These are phyloP conservation scores for Drosophila merina DNA, from an alignment of 2,888 invertebrate genomes.

Conservation along the genomic window DNA sequence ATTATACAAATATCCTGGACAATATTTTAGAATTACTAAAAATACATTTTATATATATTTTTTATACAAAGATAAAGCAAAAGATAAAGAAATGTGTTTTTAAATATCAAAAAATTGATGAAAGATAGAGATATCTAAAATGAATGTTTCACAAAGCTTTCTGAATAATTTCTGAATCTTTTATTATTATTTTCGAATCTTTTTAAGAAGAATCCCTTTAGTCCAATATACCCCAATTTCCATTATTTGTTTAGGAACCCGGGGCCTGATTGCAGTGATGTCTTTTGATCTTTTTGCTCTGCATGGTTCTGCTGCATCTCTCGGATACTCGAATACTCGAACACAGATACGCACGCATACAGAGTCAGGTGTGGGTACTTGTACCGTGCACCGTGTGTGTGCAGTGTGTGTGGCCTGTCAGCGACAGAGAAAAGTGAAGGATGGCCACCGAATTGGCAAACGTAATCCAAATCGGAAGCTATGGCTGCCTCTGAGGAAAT, in stretches of 20 bases:
- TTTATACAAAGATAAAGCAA: too few relatives aligned
- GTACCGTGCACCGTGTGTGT: background rate
- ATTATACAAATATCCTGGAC: constrained; percentile 10
- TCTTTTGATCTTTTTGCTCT: constrained; percentile 70
- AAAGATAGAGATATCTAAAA: too few relatives aligned
- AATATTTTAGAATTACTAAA: too few relatives aligned
- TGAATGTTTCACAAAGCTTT: too few relatives aligned
- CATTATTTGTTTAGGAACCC: constrained; percentile 28
- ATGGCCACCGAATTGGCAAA: constrained; percentile 48
- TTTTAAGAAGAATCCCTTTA: too few relatives aligned
- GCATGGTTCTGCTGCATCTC: constrained; percentile 38
- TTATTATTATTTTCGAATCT: too few relatives aligned
- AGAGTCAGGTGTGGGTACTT: constrained; percentile 2
- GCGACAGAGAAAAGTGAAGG: constrained; percentile 35
- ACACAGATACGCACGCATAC: constrained; percentile 14
- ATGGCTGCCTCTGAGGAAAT: constrained; percentile 24
- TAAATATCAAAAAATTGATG: too few relatives aligned
- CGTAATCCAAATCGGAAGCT: constrained; percentile 45
- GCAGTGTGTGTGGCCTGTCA: constrained; percentile 49
- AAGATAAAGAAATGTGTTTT: too few relatives aligned
- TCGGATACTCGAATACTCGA: constrained; percentile 11
- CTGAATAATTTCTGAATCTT: too few relatives aligned
- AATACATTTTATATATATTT: too few relatives aligned
- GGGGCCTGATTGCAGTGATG: constrained; percentile 54
- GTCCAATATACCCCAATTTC: constrained; percentile 14